These are phyloP conservation scores for Chrysogorgia sp. DNA, from an alignment of 92 coral and sea anemone genomes.

Conservation along the genomic window DNA sequence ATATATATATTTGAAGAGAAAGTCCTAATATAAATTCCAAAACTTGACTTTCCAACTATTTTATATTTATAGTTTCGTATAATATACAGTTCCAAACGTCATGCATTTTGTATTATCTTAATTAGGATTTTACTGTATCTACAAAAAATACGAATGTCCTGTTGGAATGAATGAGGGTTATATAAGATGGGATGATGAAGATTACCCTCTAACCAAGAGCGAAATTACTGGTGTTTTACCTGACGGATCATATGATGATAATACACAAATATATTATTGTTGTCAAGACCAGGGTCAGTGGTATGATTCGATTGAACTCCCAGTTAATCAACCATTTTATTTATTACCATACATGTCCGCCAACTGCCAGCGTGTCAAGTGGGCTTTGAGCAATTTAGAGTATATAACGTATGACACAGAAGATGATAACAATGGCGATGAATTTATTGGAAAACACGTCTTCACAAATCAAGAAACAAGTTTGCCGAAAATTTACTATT, in stretches of 20 bases:
- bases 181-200: constrained; percentile 73
- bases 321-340: constrained; percentile 64
- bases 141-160: constrained; percentile 63
- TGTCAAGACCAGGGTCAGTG: constrained; percentile 66
- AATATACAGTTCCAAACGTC: no score
- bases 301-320: constrained; percentile 60
- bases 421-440: constrained; percentile 32
- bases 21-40: no score
- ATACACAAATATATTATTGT: constrained; percentile 61
- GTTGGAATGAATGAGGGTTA: constrained; percentile 53
- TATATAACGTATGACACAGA: constrained; percentile 56
- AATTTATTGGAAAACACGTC: constrained; percentile 31
- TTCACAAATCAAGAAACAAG: constrained; percentile 39
- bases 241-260: constrained; percentile 42
- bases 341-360: constrained; percentile 63
- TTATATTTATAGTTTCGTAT: no score
- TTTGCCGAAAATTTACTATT: constrained; percentile 61
- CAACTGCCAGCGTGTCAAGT: constrained; percentile 61
- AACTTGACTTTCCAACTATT: no score
- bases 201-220: constrained; percentile 46
- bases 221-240: constrained; percentile 51
- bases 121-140: constrained; percentile 76
- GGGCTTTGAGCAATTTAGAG: constrained; percentile 56
- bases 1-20: no score
- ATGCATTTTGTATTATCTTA: background rate